phyloP scores from a whole-genome alignment of 1,140 invertebrate genomes.

The Drosophila parvula region DNA sequence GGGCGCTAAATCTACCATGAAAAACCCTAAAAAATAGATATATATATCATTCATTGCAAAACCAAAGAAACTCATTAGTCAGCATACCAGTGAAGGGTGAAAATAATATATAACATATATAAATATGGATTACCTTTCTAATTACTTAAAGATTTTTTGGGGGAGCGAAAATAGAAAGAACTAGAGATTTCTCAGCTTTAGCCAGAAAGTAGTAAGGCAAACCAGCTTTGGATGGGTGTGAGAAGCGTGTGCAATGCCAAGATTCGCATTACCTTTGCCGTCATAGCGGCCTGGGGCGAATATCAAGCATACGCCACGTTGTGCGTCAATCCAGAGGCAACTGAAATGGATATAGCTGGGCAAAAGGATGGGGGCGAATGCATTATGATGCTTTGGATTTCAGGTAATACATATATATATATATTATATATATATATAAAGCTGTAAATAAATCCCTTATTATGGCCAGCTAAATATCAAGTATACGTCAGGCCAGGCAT shows the following conservation, averaged over 20 bases:
- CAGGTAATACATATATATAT: neutral
- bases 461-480: neutral
- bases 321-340: conserved; percentile 11
- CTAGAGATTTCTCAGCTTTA: too few relatives aligned
- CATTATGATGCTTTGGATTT: conserved; percentile 2
- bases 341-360: neutral
- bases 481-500: conserved; percentile 18
- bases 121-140: neutral
- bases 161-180: too few relatives aligned
- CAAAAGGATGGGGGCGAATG: neutral
- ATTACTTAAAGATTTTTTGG: neutral
- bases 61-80: neutral
- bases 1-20: conserved; percentile 2
- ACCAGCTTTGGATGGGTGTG: too few relatives aligned
- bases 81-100: neutral
- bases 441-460: neutral
- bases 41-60: neutral
- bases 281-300: neutral
- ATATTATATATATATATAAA: neutral
- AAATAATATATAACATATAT: neutral
- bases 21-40: neutral
- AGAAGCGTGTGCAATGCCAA: neutral
- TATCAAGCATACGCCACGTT: conserved; percentile 32
- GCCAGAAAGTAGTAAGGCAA: too few relatives aligned
- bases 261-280: conserved; percentile 8